phyloP scores from a whole-genome alignment of 2,113 vertebrate species.

The Hippocampus guttulatus region DNA sequence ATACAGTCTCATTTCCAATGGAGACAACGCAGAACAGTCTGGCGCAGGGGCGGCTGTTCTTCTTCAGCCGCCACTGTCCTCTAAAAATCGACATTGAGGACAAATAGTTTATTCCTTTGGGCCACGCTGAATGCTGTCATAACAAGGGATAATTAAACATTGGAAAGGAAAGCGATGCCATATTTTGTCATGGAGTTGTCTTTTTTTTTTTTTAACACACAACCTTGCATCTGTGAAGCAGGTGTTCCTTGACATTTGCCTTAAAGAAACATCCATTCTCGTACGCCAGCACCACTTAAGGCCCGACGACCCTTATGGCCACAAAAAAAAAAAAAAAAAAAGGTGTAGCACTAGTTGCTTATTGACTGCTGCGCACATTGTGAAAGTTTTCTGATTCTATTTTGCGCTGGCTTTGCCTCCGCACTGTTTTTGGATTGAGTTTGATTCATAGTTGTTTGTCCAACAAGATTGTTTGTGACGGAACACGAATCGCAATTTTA shows the following conservation, averaged over 20 bases:
- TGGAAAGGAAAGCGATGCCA: slow-evolving; percentile 42
- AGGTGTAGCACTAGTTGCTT: slow-evolving; percentile 39
- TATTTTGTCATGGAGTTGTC: slow-evolving; percentile 7
- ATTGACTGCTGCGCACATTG: slow-evolving; percentile 3
- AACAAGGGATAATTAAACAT: slow-evolving; percentile 49
- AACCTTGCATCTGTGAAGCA: slow-evolving; percentile 52
- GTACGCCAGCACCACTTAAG: slow-evolving; percentile 29
- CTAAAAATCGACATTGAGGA: slow-evolving; percentile 14
- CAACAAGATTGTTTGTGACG: too few species aligned
- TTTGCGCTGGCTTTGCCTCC: slow-evolving; percentile 17
- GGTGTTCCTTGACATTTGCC: slow-evolving; percentile 58
- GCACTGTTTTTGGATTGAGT: slow-evolving; percentile 31
- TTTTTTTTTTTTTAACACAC: slow-evolving; percentile 24
- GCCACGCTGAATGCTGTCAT: slow-evolving; percentile 33
- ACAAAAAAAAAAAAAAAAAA: slow-evolving; percentile 36
- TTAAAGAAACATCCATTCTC: slow-evolving; percentile 43
- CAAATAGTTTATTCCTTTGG: slow-evolving; percentile 25
- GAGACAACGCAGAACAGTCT: slow-evolving; percentile 19
- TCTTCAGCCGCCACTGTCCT: slow-evolving; percentile 31
- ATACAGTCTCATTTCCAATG: slow-evolving; percentile 9
- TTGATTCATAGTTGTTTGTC: slow-evolving; percentile 7
- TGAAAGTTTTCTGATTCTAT: slow-evolving; percentile 25
- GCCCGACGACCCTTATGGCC: slow-evolving; percentile 39
- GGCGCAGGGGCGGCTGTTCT: slow-evolving; percentile 25
- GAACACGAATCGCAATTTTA: too few species aligned